Conservation (phyloP, 1,140 invertebrate species). For the Lysiphlebus fabarum region DNA sequence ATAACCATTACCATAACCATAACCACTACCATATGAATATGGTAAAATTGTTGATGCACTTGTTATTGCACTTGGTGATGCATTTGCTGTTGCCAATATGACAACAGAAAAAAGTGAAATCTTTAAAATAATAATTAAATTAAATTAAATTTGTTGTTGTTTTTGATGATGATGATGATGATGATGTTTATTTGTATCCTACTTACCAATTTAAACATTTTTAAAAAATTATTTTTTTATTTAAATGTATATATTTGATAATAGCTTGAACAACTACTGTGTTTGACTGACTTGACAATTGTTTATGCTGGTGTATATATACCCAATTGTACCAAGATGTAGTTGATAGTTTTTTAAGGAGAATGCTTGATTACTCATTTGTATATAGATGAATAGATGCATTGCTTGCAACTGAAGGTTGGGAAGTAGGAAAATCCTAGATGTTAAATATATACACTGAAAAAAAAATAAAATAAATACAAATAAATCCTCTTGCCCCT, state of each 20-base stretch:
- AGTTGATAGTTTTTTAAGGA: neutral
- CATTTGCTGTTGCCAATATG: no score
- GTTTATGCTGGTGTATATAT: slow-evolving; percentile 40
- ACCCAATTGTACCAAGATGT: slow-evolving; percentile 27
- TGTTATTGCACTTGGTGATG: no score
- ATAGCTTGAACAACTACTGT: slow-evolving; percentile 26
- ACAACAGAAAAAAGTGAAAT: no score
- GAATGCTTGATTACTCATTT: neutral
- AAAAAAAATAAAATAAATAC: slow-evolving; percentile 30
- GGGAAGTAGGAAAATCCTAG: slow-evolving; percentile 22
- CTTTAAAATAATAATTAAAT: no score
- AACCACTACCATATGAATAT: slow-evolving; percentile 23
- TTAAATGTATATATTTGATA: slow-evolving; percentile 26
- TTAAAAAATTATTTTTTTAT: no score
- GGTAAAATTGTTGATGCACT: no score
- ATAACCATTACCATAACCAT: slow-evolving; percentile 25
- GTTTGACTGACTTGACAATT: slow-evolving; percentile 41
- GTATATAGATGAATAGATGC: no score
- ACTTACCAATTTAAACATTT: slow-evolving; percentile 52
- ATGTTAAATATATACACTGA: slow-evolving; percentile 30
- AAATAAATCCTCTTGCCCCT: slow-evolving; percentile 22
- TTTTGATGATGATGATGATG: no score
- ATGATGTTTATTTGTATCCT: no score
- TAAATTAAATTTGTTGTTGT: no score
- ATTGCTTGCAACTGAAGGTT: no score